Base-by-base conservation (phyloP, 1,140 invertebrate species). In the Alviniconcha marisindica region DNA sequence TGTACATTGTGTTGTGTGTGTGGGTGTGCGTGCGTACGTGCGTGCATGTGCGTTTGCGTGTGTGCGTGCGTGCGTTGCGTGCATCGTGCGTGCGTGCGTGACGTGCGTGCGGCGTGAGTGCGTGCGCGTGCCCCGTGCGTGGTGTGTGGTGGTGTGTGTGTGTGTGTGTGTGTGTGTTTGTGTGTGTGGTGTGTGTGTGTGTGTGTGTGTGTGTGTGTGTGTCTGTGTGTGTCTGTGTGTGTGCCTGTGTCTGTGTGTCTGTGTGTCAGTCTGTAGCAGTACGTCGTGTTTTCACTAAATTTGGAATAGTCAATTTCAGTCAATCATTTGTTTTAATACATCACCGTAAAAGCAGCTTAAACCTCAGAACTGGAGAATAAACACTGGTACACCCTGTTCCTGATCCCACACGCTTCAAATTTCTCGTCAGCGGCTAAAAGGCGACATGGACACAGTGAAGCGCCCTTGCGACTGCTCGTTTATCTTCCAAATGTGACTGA, bases 211-310 rank as follows among this genome's bases (percentile, higher is more conserved):
- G 7, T 48, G 44, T 48, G 18, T 10, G 7, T 60, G 18, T 2
- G 56, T 60, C 5, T 60, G 18, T 60, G 56, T 60, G 56, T 60
- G 56, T 60, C 5, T 60, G 56, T 60, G 56, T 38, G 66, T 36
- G 10, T 71, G 66, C 5, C 28, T 71, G 66, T 71, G 66, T 71
- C 31, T 33, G 31, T 71, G 66, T 71, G 33, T 71, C 28, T 38
- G 66, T 38, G 66, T 71, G 4, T n/a, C 21, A n/a, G 21, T 63
- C 28, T 63, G 66, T 38, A n/a, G 15, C 15, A 0, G 60, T 66
- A n/a, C n/a, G n/a, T n/a, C n/a, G n/a, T n/a, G n/a, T n/a, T n/a
- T n/a, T n/a, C n/a, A n/a, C n/a, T n/a, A n/a, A n/a, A n/a, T n/a
- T n/a, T n/a, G n/a, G n/a, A n/a, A n/a, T n/a, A n/a, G n/a, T n/a